Evolutionary conservation across 2,113 vertebrate species (phyloP), one percentile per base, ranked within the genome.

Genomic region (Cynoglossus semilaevis): DNA sequence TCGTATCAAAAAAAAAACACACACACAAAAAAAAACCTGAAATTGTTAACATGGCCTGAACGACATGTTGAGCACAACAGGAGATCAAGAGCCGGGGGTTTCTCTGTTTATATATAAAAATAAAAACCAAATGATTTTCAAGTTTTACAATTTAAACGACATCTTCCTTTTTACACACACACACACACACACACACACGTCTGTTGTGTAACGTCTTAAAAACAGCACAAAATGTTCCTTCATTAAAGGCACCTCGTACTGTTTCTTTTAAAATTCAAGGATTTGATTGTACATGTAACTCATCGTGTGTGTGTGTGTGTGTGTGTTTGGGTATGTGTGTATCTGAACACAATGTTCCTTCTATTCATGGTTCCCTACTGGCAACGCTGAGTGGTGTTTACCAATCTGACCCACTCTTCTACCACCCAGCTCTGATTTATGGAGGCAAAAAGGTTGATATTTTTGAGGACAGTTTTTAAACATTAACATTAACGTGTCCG

Each of bases 341-440:
- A 56, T 70, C 62, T 85, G 90, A 89, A 92, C 90, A 92, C 85
- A 82, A 85, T 92, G 91, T 92, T 91, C 91, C 81, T 77, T 90
- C 88, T 87, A 86, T 89, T 90, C 84, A 84, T 69, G 79, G 83
- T 84, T 86, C 74, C 63, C 87, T 61, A 54, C 87, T 89, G 88
- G 87, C 78, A 82, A 77, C 85, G 74, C 67, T 77, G 81, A 72
- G 79, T 81, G 55, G 71, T 76, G 75, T 78, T 79, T 70, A 84
- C 80, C 79, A 84, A 86, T 85, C 70, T 85, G 58, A 86, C 71
- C 77, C 62, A 63, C 65, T 78, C 57, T 83, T 63, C 34, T 69
- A 78, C 58, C 63, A 62, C 41, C 54, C 47, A 58, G 70, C 76
- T 72, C 77, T 15, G 54, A 19, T 58, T 76, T 62, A 51, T 49